A percentile compares a stretch with the other conserved stretches of the same genome.
Conservation (phyloP, 2,888 invertebrate species). For the Seira ritae region DNA sequence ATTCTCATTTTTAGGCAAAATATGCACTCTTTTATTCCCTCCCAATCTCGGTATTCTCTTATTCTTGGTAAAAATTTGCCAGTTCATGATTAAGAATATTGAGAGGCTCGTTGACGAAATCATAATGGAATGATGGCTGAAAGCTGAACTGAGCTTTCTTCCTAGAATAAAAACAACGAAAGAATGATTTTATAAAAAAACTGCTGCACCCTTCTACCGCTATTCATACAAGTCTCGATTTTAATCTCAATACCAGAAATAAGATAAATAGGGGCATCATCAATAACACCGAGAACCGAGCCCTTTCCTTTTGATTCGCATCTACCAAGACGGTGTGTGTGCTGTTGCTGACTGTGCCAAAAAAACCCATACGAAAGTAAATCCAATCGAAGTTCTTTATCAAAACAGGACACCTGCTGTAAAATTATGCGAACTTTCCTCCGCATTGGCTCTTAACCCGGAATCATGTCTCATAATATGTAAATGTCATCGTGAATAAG, state of each 20-base stretch:
- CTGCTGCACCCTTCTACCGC: constrained; percentile 2
- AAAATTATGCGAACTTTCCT: background rate
- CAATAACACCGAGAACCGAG: too few relatives aligned
- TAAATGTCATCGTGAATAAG: too few relatives aligned
- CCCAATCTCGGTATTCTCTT: too few relatives aligned
- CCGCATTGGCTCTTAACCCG: too few relatives aligned
- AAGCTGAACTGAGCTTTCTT: too few relatives aligned
- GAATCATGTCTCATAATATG: too few relatives aligned
- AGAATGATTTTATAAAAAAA: background rate
- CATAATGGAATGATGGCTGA: constrained; percentile 21
- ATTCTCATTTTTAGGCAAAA: too few relatives aligned
- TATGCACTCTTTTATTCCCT: too few relatives aligned
- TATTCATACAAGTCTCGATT: background rate
- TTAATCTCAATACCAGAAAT: constrained; percentile 32
- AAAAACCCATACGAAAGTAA: constrained; percentile 36
- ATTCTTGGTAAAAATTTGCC: too few relatives aligned
- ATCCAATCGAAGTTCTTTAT: constrained; percentile 13
- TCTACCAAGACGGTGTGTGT: background rate
- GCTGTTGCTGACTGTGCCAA: background rate
- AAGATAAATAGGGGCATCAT: constrained; percentile 29
- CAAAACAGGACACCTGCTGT: constrained; percentile 10
- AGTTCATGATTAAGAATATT: background rate
- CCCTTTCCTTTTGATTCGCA: background rate
- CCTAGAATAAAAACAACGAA: constrained; percentile 20
- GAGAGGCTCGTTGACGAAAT: background rate